Base-by-base conservation (phyloP, 2,113 vertebrate genomes). In the Tamias sibiricus region DNA sequence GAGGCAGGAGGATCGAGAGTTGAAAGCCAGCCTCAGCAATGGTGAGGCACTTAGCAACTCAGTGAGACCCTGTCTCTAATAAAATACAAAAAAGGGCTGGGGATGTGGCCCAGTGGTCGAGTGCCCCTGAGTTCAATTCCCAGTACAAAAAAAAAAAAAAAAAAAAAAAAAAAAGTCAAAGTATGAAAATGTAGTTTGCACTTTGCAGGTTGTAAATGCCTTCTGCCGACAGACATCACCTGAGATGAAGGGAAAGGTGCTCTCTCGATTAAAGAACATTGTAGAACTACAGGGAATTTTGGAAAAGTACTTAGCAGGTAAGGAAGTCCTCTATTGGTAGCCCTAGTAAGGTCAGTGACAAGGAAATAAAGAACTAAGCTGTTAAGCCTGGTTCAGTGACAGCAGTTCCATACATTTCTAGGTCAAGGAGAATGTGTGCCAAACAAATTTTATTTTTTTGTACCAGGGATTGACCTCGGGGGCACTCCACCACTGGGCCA, bases 161-260 rank as follows among this genome's bases (percentile, higher is more conserved):
- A n/a, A n/a, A n/a, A n/a, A n/a, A n/a, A n/a, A n/a, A n/a, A n/a
- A n/a, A n/a, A n/a, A n/a, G n/a, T n/a, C n/a, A n/a, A n/a, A 30
- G 12, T n/a, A 35, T 59, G 17, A 35, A 40, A 83, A 26, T 97
- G 35, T 89, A 40, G 59, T 97, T 97, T 98, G 32, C 92, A 2
- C 64, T 82, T 68, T 98, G 24, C 95, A 99, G 99, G 97, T 99
- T 42, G 97, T 99, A 77, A 99, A 99, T 98, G 99, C 99, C 7
- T 99, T 99, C 98, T 99, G 99, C 95, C 98, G 83, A 66, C 99
- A 99, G 90, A 98, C 98, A 20, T 99, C 99, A 1, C 98, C 98
- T 3, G 99, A 99, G 97, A 99, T 99, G 99, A 99, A 99, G 97
- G 99, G 99, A 95, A 99, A 99, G 85, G 99, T 99, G 97, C 98